Conservation (phyloP, 2,113 vertebrate species). For the Oxyruncus cristatus region DNA sequence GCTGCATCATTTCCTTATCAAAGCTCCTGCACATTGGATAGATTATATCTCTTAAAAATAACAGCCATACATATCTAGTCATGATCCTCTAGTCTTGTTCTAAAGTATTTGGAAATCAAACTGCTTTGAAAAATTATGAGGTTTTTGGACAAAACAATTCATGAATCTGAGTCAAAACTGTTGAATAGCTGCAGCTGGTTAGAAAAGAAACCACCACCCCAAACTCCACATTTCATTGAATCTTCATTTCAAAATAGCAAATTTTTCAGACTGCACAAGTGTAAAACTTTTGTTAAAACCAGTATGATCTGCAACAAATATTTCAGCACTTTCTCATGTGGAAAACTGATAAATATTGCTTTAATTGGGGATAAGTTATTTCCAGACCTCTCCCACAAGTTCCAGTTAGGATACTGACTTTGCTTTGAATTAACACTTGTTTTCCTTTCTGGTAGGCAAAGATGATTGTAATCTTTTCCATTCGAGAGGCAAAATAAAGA, state of each 20-base stretch:
- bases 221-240: neutral
- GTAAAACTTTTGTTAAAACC: slow-evolving; percentile 35
- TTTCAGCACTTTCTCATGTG: slow-evolving; percentile 8
- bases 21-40: neutral
- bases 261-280: neutral
- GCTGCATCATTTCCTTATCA: neutral
- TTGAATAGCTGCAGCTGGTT: neutral
- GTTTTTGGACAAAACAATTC: neutral
- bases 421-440: slow-evolving; percentile 11
- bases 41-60: neutral
- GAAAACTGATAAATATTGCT: slow-evolving; percentile 5
- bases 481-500: slow-evolving; percentile 31
- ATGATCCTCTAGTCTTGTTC: neutral
- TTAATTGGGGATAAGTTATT: slow-evolving; percentile 3
- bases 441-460: slow-evolving; percentile 64
- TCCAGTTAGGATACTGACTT: neutral
- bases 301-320: slow-evolving; percentile 12
- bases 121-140: neutral
- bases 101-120: neutral
- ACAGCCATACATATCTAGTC: neutral
- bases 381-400: neutral
- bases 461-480: slow-evolving; percentile 20
- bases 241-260: neutral
- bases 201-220: neutral
- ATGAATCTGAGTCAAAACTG: neutral